Base-by-base conservation (phyloP, 2,888 invertebrate genomes). In the Phlogophora meticulosa region DNA sequence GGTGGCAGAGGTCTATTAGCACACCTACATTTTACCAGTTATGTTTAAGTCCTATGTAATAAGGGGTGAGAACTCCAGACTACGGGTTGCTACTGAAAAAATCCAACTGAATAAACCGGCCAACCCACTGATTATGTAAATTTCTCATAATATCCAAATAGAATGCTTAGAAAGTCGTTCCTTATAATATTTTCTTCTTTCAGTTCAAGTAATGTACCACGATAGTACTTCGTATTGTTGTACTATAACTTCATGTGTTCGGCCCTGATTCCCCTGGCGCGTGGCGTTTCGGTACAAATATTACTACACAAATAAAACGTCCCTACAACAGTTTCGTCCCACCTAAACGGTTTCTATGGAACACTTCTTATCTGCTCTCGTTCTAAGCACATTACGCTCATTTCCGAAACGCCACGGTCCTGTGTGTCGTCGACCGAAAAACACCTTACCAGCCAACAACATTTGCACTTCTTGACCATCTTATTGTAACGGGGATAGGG, bases 351-450 rank as follows among this genome's bases (percentile, higher is more conserved):
- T 69, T 65, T 66, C 58, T 62, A 64, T 66, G 49, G 64, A 51
- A 52, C 76, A 22, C 53, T 65, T 51, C 64, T 72, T 76, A 76
- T 72, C 82, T 67, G 49, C 56, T 80, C 63, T 69, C 64, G 42
- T 53, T 72, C 56, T 68, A 43, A 79, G 76, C 58, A 64, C 58
- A 76, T 80, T 72, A 76, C 68, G 56, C 55, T 72, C 82, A 76
- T 82, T 82, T 80, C 80, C 77, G 66, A 82, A 80, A 59, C 72
- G 63, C 56, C 28, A 42, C 62, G 61, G 55, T 81, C 59, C 59
- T 40, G 53, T 48, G 78, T 71, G 66, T 67, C 76, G 60, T 49
- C 68, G 53, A 64, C 60, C 61, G 55, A 72, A 53, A n/a, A 62
- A 62, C 38, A 76, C 28, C 34, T 66, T 40, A 40, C 43, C 28